These are phyloP conservation scores for Solea senegalensis DNA, from an alignment of 2,113 vertebrate species.

Conservation along the genomic window DNA sequence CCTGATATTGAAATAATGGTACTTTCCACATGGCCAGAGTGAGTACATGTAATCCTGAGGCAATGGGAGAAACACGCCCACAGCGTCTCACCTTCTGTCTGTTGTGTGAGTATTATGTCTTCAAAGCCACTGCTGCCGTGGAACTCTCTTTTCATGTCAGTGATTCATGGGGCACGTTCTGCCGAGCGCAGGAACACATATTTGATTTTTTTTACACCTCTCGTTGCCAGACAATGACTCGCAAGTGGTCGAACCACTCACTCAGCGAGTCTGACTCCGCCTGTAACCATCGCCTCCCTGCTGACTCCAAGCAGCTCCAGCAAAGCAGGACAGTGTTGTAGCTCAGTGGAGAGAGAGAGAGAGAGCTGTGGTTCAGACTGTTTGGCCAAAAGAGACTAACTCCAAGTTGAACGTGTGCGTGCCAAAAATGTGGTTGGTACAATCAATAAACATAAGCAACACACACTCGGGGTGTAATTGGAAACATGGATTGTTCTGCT, in stretches of 20 bases:
- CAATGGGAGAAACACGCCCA: background rate
- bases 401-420: constrained; percentile 8
- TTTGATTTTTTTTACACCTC: background rate
- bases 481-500: constrained; percentile 30
- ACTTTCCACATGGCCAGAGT: too few relatives aligned
- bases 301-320: background rate
- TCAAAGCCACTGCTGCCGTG: background rate
- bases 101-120: constrained; percentile 12
- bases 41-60: background rate
- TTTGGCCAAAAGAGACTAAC: constrained; percentile 29
- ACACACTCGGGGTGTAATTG: constrained; percentile 12
- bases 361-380: constrained; percentile 25
- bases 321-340: constrained; percentile 14
- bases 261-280: background rate
- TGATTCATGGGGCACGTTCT: background rate
- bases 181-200: background rate
- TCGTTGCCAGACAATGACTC: constrained; percentile 2
- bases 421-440: constrained; percentile 4
- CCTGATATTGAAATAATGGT: too few relatives aligned
- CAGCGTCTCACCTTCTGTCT: background rate
- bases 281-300: background rate
- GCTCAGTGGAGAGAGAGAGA: constrained; percentile 15
- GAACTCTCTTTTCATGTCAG: background rate
- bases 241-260: background rate
- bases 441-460: constrained; percentile 31